Evolutionary conservation across 2,797 vertebrate species (phyloP).

Genomic region (Acridotheres tristis): DNA sequence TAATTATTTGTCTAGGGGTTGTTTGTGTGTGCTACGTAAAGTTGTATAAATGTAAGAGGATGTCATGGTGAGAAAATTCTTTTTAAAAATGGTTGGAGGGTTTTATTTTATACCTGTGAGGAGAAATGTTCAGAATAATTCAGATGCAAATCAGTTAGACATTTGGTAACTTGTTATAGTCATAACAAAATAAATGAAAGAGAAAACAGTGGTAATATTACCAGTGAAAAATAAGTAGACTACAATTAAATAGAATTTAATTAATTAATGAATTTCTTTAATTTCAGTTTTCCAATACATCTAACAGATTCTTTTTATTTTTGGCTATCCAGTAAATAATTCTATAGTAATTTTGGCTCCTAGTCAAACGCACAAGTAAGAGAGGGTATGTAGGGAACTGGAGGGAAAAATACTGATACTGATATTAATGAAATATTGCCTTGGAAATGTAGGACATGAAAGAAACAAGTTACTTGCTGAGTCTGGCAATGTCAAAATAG

Average conservation of each 20-base stretch:
- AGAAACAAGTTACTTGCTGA: not conserved
- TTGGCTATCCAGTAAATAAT: not conserved
- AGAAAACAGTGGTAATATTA: not conserved
- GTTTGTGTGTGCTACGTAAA: not conserved
- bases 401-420: not conserved
- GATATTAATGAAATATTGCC: not conserved
- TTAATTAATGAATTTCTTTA: not conserved
- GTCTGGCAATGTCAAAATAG: not conserved
- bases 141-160: not conserved
- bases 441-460: not conserved
- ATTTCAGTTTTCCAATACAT: fast-evolving
- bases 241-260: not conserved
- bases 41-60: not conserved
- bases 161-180: not conserved
- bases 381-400: not conserved
- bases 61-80: not conserved
- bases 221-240: not conserved
- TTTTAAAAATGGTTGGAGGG: fast-evolving
- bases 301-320: not conserved
- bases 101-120: not conserved
- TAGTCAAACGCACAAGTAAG: not conserved
- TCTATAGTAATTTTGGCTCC: not conserved
- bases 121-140: not conserved
- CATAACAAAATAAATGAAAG: not conserved
- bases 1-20: not conserved